Evolutionary conservation across 1,140 invertebrate species (phyloP).

Genomic region (Propsilocerus akamusi): DNA sequence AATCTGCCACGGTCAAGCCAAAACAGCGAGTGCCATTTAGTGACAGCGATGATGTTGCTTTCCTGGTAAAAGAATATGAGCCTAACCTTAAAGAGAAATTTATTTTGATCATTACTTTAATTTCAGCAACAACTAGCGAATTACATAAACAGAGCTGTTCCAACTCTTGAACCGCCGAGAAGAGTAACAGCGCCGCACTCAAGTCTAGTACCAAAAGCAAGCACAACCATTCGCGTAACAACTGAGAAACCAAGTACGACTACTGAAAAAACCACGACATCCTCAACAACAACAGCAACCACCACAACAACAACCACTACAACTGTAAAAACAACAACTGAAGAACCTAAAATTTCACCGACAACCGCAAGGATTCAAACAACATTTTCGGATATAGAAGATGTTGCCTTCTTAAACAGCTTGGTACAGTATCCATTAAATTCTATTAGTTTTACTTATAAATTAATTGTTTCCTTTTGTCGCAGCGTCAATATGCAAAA

Average conservation of each 20-base stretch:
- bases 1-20: neutral
- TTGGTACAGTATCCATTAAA: constrained; percentile 20
- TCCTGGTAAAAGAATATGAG: neutral
- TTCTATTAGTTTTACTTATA: neutral
- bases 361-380: constrained; percentile 17
- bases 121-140: no score
- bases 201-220: neutral
- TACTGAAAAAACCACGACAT: constrained; percentile 9
- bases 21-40: neutral
- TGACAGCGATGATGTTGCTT: neutral
- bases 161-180: no score
- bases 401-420: constrained; percentile 28
- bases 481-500: constrained; percentile 9
- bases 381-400: constrained; percentile 29
- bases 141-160: no score
- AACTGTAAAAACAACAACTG: constrained; percentile 10
- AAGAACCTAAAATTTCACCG: constrained; percentile 11
- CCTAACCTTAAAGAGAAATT: no score
- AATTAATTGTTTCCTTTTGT: neutral
- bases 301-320: constrained; percentile 10
- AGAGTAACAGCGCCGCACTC: no score
- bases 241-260: neutral
- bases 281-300: constrained; percentile 1
- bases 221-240: neutral
- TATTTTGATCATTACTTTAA: no score